Evolutionary conservation across 2,888 invertebrate species (phyloP), one percentile per base, ranked within the genome.

Genomic region (Platycnemis pennipes): DNA sequence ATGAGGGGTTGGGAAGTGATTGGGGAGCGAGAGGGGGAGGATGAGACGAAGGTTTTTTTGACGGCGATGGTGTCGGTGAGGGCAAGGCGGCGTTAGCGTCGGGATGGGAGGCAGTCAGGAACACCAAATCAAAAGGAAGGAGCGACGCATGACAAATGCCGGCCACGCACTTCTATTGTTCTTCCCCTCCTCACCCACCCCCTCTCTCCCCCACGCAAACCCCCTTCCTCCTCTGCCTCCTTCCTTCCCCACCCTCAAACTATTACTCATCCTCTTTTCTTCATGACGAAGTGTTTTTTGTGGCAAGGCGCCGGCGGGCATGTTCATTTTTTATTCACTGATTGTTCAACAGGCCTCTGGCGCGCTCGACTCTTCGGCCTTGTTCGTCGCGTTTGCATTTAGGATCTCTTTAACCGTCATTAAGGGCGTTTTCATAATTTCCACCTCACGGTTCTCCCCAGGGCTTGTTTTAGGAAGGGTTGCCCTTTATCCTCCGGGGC

Each of bases 341-440:
- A 77, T 77, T 77, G 77, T 77, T 77, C 77, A 77, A 37, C 77
- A 22, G 2, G 69, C 77, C 31, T 37, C 63, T n/a, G 31, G 37
- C 37, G 63, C n/a, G 5, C 63, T 37, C 77, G 13, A 77, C 77
- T 77, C 63, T 26, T 16, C 77, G 77, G n/a, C 77, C 77, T 11
- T 11, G n/a, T 77, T 77, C 37, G 37, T 37, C 37, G 16, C 77
- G 77, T 77, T 77, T 77, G 77, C 77, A 77, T 77, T 77, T 77
- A 77, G 77, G 77, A 77, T 77, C 77, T 77, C 77, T 77, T 77
- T 77, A 77, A 77, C 77, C 77, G 77, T 77, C 77, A 77, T 77
- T 77, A 77, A 77, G 77, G 77, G 77, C 77, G 77, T 77, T 77
- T 77, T 31, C 31, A 37, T 77, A 77, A 77, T 77, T 77, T 77